Evolutionary conservation across 2,797 vertebrate genomes (phyloP), one percentile per base, ranked within the genome.

Genomic region (Champsocephalus gunnari): DNA sequence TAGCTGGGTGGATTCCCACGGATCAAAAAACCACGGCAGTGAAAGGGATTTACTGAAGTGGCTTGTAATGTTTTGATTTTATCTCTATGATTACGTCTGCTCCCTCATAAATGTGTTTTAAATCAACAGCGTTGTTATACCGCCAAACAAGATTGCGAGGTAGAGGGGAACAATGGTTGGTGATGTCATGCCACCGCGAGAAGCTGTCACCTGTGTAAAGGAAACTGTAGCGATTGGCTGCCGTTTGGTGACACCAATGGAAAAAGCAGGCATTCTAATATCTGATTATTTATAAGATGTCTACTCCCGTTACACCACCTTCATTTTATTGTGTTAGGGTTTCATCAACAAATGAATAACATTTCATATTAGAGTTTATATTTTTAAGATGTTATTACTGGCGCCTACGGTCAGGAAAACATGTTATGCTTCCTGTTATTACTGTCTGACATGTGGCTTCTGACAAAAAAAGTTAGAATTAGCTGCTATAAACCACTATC

Each of bases 1-100:
- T 69, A 76, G 71, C 51, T 76, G 79, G 73, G 66, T 8, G 28
- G 49, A 80, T 85, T 89, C 83, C 87, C 81, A 86, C 76, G 80
- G 49, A 79, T 82, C 56, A 83, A 69, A 59, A 81, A 61, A 38
- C 5, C 45, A 17, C 14, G 0, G 0, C 56, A 51, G 12, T 45
- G 1, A n/a, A 73, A 34, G 12, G 3, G 44, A 38, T 70, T 65
- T 58, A 28, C 53, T 43, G 19, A 38, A 3, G 13, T 49, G 32
- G 48, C 47, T 63, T 13, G 12, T 21, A 38, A 44, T 21, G 16
- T 51, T 10, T 24, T 43, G 44, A 49, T 32, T 67, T 54, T 43
- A 55, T 73, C 24, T 32, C 24, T 3, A 7, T 64, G 47, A 74
- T 77, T 59, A 8, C 24, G 16, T 73, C 70, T 59, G 44, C 50